Evolutionary conservation across 1,140 invertebrate species (phyloP).

Genomic region (Reticulitermes speratus): DNA sequence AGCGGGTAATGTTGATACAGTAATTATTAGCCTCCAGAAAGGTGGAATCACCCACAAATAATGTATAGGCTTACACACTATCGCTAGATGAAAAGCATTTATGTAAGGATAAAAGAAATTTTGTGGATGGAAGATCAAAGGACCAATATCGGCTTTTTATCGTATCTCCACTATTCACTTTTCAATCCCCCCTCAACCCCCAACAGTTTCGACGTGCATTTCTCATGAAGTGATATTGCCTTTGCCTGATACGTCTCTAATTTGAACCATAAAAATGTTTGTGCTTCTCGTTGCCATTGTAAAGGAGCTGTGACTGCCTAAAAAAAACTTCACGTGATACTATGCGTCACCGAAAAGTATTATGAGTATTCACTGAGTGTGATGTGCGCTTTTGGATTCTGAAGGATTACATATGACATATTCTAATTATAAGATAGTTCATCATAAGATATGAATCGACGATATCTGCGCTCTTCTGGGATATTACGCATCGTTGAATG

Average conservation of each 20-base stretch:
- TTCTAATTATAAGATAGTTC: too few relatives aligned
- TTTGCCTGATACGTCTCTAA: background rate
- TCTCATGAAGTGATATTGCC: background rate
- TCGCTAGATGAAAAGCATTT: conserved; percentile 10
- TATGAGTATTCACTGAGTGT: too few relatives aligned
- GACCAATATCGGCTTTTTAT: conserved; percentile 2
- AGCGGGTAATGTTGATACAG: conserved; percentile 14
- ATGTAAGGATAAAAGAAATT: conserved; percentile 12
- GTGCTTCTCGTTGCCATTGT: background rate
- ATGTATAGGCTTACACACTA: background rate
- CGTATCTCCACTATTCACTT: background rate
- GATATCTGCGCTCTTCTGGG: too few relatives aligned
- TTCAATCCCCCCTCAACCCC: background rate
- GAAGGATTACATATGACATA: too few relatives aligned
- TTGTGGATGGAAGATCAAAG: conserved; percentile 4
- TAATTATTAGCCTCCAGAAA: conserved; percentile 11
- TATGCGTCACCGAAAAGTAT: too few relatives aligned
- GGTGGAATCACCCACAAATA: background rate
- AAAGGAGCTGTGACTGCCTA: background rate
- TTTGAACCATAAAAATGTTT: background rate
- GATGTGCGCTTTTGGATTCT: too few relatives aligned
- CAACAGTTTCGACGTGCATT: background rate
- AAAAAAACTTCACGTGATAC: too few relatives aligned
- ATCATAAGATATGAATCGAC: too few relatives aligned
- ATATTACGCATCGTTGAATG: too few relatives aligned